phyloP scores from a whole-genome alignment of 2,113 vertebrate species.

The Archocentrus centrarchus region DNA sequence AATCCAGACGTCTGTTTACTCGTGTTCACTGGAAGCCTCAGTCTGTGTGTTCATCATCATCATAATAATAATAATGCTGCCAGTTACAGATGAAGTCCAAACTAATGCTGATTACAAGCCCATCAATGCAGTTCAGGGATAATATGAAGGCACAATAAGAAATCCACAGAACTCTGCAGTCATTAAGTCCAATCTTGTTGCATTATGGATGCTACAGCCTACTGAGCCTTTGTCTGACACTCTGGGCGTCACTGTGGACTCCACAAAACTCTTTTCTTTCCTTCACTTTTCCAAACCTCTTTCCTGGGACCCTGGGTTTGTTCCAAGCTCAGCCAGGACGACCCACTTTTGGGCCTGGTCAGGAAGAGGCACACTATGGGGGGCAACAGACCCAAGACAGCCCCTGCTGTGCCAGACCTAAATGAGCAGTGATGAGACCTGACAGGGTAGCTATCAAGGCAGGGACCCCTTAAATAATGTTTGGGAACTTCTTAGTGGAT shows the following conservation, averaged over 20 bases:
- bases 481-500: constrained; percentile 27
- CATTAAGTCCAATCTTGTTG: too few relatives aligned
- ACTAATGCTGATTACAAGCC: neutral
- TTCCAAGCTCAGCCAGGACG: constrained; percentile 65
- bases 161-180: neutral
- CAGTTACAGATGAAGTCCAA: neutral
- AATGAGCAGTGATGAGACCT: constrained; percentile 71
- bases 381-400: constrained; percentile 40
- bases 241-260: constrained; percentile 3
- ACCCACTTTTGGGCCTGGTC: constrained; percentile 69
- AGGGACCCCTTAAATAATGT: constrained; percentile 31
- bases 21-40: neutral
- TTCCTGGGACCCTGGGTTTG: constrained; percentile 25
- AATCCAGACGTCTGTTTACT: neutral
- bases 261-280: constrained; percentile 14
- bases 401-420: constrained; percentile 64
- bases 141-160: neutral
- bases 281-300: neutral
- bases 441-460: constrained; percentile 64
- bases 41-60: neutral
- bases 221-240: constrained; percentile 47
- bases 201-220: neutral
- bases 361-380: constrained; percentile 43
- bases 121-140: neutral
- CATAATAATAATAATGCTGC: constrained; percentile 1